Base-by-base conservation (phyloP, 2,888 invertebrate genomes). In the Arctia plantaginis region DNA sequence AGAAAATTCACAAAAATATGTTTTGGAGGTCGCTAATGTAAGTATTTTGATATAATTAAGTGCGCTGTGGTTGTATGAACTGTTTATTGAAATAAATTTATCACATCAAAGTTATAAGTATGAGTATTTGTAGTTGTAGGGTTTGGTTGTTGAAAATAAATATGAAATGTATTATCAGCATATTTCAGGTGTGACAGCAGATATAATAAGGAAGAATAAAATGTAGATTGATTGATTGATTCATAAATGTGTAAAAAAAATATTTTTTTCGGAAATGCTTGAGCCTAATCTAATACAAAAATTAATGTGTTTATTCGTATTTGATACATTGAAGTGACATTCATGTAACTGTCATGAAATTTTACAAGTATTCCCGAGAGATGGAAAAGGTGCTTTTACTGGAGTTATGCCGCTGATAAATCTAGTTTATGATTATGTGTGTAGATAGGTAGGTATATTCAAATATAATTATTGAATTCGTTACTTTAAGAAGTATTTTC, bases 21-120 rank as follows among this genome's bases (percentile, higher is more conserved):
- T 93, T 93, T 88, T 93, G 93, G 94, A 89, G 91, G 76, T 92
- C 93, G 91, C 83, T 92, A 80, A 71, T 88, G 94, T 95, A 88
- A 95, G 95, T 94, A 90, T 85, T 82, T 23, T 73, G 55, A 72
- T 79, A 77, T 75, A 59, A 79, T 66, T 41, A 41, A 64, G 51
- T 20, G 30, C 20, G 15, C 18, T n/a, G 41, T 64, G 66, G n/a
- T 3, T 39, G 20, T 39, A 27, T 27, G 18, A 35, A 39, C 13
- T 33, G 15, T 12, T 68, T 69, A 30, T n/a, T 1, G 2, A 33
- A 67, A 23, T 7, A 47, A 4, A 3, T 27, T 59, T 59, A 27
- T 27, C 2, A 30, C 2, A 30, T 27, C 13, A 59, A 47, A 6
- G 18, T 47, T 47, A 47, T 47, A 18, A 18, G 47, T 47, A 47